phyloP scores from a whole-genome alignment of 2,797 vertebrate species.

The Microctenopoma steveboyesi region DNA sequence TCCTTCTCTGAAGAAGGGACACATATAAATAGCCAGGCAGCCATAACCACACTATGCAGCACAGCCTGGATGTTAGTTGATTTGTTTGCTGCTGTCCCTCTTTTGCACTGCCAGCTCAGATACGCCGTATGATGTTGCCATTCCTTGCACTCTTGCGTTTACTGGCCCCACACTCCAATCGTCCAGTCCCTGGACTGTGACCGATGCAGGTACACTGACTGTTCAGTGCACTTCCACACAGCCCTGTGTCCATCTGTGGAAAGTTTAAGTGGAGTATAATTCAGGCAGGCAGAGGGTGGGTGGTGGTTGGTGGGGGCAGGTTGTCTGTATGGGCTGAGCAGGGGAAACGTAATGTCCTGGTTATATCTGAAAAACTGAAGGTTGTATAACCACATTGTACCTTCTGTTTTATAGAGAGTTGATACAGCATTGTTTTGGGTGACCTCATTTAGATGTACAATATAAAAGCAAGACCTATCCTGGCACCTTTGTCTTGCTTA shows the following conservation, averaged over 20 bases:
- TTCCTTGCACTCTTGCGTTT: conserved; percentile 25
- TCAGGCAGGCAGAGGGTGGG: conserved; percentile 55
- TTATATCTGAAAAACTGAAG: conserved; percentile 55
- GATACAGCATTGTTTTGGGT: conserved; percentile 6
- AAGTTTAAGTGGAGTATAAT: conserved; percentile 61
- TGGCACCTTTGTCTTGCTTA: conserved; percentile 65
- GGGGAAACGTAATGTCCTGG: conserved; percentile 66
- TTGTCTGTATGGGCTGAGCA: conserved; percentile 67
- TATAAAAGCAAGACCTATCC: conserved; percentile 10
- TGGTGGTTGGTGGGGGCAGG: conserved; percentile 62
- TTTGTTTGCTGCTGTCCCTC: conserved; percentile 63
- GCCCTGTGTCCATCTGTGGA: conserved; percentile 65
- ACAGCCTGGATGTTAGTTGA: conserved; percentile 67
- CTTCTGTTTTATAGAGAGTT: conserved; percentile 18
- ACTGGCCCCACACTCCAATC: conserved; percentile 43
- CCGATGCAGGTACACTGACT: conserved; percentile 52
- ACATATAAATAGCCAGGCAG: conserved; percentile 82
- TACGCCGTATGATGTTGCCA: conserved; percentile 45
- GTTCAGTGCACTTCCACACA: conserved; percentile 31
- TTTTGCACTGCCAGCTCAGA: conserved; percentile 57
- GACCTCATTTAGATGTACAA: conserved; percentile 29
- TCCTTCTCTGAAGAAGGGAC: conserved; percentile 77
- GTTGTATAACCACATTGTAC: conserved; percentile 36
- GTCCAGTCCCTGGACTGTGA: conserved; percentile 46
- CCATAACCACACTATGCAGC: conserved; percentile 78